phyloP scores from a whole-genome alignment of 2,888 invertebrate species.

The Oxytorus armatus region DNA sequence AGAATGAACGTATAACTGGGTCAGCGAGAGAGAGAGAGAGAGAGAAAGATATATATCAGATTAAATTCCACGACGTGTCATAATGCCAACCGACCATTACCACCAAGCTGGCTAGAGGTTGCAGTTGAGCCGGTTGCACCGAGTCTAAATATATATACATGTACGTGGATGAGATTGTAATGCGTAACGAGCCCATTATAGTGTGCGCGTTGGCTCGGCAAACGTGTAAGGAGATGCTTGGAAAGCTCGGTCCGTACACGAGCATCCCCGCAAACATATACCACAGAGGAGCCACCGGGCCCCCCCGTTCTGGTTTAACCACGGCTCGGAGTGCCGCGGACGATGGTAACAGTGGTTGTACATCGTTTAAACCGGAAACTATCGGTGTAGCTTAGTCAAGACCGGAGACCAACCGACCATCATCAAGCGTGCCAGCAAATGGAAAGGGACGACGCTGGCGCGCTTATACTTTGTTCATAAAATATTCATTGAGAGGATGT shows the following conservation, averaged over 20 bases:
- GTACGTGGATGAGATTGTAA: constrained; percentile 52
- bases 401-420: background rate
- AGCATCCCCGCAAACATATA: background rate
- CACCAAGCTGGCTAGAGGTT: constrained; percentile 23
- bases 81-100: constrained; percentile 64
- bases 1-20: constrained; percentile 49
- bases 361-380: constrained; percentile 58
- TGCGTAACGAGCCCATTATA: constrained; percentile 69
- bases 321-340: background rate
- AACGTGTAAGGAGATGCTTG: constrained; percentile 42
- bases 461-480: background rate
- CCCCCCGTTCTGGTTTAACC: constrained; percentile 16
- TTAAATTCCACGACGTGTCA: constrained; percentile 70
- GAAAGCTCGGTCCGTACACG: no score
- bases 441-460: background rate
- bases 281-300: no score
- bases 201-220: constrained; percentile 39
- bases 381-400: constrained; percentile 42
- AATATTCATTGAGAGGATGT: no score
- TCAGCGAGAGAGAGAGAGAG: constrained; percentile 58
- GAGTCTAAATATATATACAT: constrained; percentile 19
- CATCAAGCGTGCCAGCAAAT: constrained; percentile 7
- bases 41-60: no score
- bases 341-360: constrained; percentile 25
- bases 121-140: constrained; percentile 6